Base-by-base conservation (phyloP, 2,797 vertebrate species). In the Adelosebastes latens region DNA sequence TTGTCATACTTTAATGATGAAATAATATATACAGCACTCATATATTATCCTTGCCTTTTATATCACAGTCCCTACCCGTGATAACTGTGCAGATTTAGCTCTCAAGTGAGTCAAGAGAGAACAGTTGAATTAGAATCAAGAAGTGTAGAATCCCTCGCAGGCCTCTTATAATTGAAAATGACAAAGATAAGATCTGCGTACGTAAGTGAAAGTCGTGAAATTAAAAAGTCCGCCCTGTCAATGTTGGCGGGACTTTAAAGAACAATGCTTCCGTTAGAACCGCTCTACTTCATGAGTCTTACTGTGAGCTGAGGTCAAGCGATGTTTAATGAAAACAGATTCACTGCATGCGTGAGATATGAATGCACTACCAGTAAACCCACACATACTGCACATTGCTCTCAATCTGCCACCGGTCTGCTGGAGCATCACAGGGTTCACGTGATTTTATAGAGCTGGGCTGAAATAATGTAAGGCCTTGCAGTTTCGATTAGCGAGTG, bases 251-350 rank as follows among this genome's bases (percentile, higher is more conserved):
- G 18, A 59, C 52, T 72, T 65, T 75, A 31, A 79, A 63, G 70
- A 78, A 42, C 31, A 53, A 39, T 16, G 22, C 49, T 27, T 71
- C 20, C 2, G 31, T 22, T 60, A 62, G 65, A 66, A 71, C 53
- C 12, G 8, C 31, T 65, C 36, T 29, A 24, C 65, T 64, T 64
- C 27, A 58, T 4, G 34, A 72, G 42, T 58, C 62, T 34, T 6
- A 70, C 24, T 22, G n/a, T 62, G 60, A 75, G 67, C 56, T 32
- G 62, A 80, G 81, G 76, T 86, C 67, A 83, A 81, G 68, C 10
- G 1, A 65, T 70, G 75, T 77, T 80, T 60, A 74, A 85, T 85
- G 36, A 75, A 85, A 83, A 79, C 61, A 79, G 55, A 88, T 27
- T 11, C 24, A 32, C 27, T 8, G 42, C 20, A 52, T 27, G 63